phyloP scores from a whole-genome alignment of 2,113 vertebrate genomes.

The Chrysochloris asiatica region DNA sequence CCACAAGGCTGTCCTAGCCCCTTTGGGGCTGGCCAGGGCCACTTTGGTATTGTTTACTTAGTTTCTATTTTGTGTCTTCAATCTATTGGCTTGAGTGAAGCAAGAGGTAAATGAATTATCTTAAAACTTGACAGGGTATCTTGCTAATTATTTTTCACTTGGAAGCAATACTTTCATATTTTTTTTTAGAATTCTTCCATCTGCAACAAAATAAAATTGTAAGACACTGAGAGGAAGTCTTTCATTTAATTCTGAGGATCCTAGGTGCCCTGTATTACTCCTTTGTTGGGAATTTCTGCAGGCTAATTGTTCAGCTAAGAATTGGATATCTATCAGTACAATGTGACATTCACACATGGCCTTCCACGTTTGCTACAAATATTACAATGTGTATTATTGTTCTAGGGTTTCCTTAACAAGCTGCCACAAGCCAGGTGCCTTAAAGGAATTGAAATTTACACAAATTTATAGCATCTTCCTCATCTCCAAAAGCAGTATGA shows the following conservation, averaged over 20 bases:
- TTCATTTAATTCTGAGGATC: not conserved
- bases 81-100: accelerated
- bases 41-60: not conserved
- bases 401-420: too few relatives aligned
- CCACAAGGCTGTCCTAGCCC: slow-evolving; percentile 64
- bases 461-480: too few relatives aligned
- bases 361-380: too few relatives aligned
- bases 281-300: accelerated
- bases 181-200: not conserved
- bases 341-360: accelerated
- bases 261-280: accelerated
- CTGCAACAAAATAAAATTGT: not conserved
- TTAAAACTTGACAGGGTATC: accelerated
- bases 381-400: accelerated
- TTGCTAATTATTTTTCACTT: not conserved
- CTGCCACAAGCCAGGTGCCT: not conserved
- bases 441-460: not conserved
- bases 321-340: accelerated
- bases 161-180: accelerated
- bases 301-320: accelerated
- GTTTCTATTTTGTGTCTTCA: not conserved
- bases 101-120: accelerated
- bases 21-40: slow-evolving; percentile 52
- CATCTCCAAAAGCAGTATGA: not conserved
- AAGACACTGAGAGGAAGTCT: too few relatives aligned